Evolutionary conservation across 1,140 invertebrate species (phyloP).

Genomic region (Delia radicum): DNA sequence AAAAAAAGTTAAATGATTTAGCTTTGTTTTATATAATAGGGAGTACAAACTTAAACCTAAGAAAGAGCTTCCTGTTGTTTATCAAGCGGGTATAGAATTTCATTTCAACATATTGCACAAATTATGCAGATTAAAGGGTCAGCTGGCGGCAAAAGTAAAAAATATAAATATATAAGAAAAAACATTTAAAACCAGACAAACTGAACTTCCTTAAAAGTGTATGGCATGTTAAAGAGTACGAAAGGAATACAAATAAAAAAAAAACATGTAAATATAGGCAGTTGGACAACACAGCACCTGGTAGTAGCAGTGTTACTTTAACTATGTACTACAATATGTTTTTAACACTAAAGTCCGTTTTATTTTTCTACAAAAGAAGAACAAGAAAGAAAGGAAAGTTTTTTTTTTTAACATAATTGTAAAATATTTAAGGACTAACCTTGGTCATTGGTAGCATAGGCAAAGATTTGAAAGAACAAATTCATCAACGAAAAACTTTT

Average conservation of each 20-base stretch:
- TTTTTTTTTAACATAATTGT: background rate
- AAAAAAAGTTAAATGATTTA: background rate
- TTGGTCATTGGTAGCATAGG: background rate
- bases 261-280: background rate
- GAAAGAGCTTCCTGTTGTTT: background rate
- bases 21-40: background rate
- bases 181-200: background rate
- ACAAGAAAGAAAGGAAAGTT: background rate
- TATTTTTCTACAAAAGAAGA: background rate
- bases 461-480: too few species aligned
- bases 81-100: background rate
- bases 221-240: too few species aligned
- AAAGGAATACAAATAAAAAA: too few species aligned
- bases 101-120: background rate
- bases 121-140: constrained; percentile 4
- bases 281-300: background rate
- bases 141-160: background rate
- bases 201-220: background rate
- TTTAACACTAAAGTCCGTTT: too few species aligned
- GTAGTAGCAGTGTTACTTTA: background rate
- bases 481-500: too few species aligned
- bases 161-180: background rate
- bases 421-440: background rate
- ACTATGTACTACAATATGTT: too few species aligned
- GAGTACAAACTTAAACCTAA: background rate